These are phyloP conservation scores for Pomatostomus ruficeps DNA, from an alignment of 2,113 vertebrate genomes.

Conservation along the genomic window DNA sequence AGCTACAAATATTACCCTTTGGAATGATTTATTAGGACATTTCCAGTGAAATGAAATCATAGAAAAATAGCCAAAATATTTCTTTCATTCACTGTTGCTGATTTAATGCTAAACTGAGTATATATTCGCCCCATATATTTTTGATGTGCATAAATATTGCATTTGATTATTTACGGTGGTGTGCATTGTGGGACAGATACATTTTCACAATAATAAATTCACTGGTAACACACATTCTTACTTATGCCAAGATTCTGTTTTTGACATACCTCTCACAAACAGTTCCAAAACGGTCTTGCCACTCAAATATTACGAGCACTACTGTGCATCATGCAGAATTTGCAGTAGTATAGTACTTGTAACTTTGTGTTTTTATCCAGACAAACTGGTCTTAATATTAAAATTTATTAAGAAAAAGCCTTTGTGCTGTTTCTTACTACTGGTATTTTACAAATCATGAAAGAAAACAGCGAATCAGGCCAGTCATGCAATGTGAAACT, in stretches of 20 bases:
- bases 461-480: background rate
- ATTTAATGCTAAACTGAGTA: slow-evolving; percentile 12
- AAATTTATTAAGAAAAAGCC: slow-evolving; percentile 65
- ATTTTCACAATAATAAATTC: slow-evolving; percentile 36
- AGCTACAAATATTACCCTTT: background rate
- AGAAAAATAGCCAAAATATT: slow-evolving; percentile 2
- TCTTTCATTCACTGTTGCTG: slow-evolving; percentile 1
- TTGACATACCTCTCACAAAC: background rate
- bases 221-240: background rate
- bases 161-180: slow-evolving; percentile 31
- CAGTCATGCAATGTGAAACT: background rate
- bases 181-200: slow-evolving; percentile 33
- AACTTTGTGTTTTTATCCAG: slow-evolving; percentile 52
- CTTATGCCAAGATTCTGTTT: slow-evolving; percentile 18
- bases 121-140: slow-evolving; percentile 14
- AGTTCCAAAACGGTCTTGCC: slow-evolving; percentile 22
- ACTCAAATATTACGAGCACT: slow-evolving; percentile 17
- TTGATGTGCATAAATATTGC: slow-evolving; percentile 25
- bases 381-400: slow-evolving; percentile 61
- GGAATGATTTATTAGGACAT: slow-evolving; percentile 4
- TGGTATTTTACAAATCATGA: background rate
- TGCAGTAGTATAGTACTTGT: slow-evolving; percentile 32
- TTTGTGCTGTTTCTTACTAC: slow-evolving; percentile 39
- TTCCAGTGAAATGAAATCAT: background rate
- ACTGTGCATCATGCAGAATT: slow-evolving; percentile 26